Evolutionary conservation across 2,113 vertebrate species (phyloP), one percentile per base, ranked within the genome.

Genomic region (Paedocypris sp.): DNA sequence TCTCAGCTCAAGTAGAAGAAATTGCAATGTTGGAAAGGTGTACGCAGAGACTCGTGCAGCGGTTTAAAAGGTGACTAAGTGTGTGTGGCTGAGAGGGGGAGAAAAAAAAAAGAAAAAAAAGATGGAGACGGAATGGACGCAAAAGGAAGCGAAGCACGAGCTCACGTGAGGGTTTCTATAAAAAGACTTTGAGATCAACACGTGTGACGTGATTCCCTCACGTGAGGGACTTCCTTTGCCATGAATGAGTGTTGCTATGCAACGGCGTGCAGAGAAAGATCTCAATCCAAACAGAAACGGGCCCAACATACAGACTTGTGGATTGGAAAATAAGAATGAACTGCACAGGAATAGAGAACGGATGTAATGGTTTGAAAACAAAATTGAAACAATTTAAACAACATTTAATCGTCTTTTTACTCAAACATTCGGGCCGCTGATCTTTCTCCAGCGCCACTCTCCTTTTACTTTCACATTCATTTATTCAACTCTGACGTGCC

Each of bases 191-290:
- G 16, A 47, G 25, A 67, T 54, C 60, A 23, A 25, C 61, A 56
- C 6, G 38, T 49, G 58, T 51, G 46, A 62, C 7, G 13, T 18
- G 18, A 60, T 33, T 45, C 15, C 18, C 20, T 63, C 51, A 62
- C 45, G 50, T 58, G 61, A 22, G 57, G 36, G 19, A 53, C 35
- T 54, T 53, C n/a, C 20, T 47, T 11, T 23, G 42, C 15, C 18
- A 46, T 61, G 54, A 69, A 39, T 56, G 42, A 45, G 53, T 46
- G 49, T 68, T 70, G 58, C 73, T 67, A 70, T 63, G 67, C 70
- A 66, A 72, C 67, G 45, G 56, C 10, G 16, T 28, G 39, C 26
- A 20, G 36, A 16, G 28, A 26, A 4, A 39, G 39, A 35, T 39
- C 32, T 25, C 3, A 47, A 28, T 25, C 29, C 20, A 28, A 26